Percentiles rank a stretch among this genome's conserved stretches.
Evolutionary conservation across 1,140 invertebrate genomes (phyloP).

Genomic region (Zophobas atratus): DNA sequence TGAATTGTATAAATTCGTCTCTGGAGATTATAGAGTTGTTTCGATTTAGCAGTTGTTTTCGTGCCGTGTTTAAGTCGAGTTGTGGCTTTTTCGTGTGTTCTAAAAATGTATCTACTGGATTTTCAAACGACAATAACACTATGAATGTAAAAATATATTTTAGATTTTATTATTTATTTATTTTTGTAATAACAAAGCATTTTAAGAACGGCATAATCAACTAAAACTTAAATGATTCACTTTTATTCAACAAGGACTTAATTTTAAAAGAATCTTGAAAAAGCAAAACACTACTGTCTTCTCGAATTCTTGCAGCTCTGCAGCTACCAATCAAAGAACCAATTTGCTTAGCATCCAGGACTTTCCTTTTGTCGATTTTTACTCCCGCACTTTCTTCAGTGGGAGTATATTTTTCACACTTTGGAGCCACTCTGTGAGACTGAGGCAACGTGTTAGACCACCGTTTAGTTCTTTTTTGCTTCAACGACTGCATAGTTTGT

Average conservation of each 20-base stretch:
- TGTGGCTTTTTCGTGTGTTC: no score
- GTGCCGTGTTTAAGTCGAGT: no score
- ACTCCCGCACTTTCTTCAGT: conserved; percentile 64
- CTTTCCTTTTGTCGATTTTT: conserved; percentile 12
- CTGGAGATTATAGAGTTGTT: no score
- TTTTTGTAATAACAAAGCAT: not conserved
- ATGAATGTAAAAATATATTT: no score
- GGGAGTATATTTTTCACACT: conserved; percentile 60
- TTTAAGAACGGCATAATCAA: not conserved
- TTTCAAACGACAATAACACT: no score
- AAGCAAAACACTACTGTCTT: conserved; percentile 61
- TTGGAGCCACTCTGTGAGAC: conserved; percentile 45
- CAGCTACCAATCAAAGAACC: conserved; percentile 60
- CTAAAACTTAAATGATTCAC: conserved; percentile 59
- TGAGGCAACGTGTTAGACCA: conserved; percentile 61
- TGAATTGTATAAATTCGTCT: no score
- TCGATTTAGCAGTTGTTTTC: no score
- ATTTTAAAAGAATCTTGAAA: conserved; percentile 62
- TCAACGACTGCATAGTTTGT: conserved; percentile 58
- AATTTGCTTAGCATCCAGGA: conserved; percentile 15
- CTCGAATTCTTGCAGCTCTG: conserved; percentile 61
- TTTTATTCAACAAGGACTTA: conserved; percentile 58
- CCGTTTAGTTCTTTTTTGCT: conserved; percentile 55
- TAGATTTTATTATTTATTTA: no score
- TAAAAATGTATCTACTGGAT: no score